These are phyloP conservation scores for Ferrisia virgata DNA, from an alignment of 2,888 invertebrate species.

Conservation along the genomic window DNA sequence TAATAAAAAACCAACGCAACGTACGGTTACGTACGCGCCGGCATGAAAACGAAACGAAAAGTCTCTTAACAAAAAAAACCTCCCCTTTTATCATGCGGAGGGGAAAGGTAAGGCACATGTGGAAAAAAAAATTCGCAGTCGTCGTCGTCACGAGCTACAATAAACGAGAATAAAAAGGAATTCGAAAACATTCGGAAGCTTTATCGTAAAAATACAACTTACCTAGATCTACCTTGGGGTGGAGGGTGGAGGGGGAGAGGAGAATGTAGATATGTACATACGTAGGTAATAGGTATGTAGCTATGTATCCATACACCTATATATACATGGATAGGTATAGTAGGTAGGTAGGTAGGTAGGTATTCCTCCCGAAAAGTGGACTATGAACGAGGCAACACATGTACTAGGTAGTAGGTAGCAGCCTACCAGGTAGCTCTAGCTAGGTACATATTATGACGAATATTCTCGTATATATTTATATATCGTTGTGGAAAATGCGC, in stretches of 20 bases:
- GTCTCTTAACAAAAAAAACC: neutral
- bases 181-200: constrained; percentile 20
- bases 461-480: neutral
- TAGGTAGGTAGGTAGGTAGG: too few species aligned
- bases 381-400: neutral
- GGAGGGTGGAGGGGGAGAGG: neutral
- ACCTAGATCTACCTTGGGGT: neutral
- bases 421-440: too few species aligned
- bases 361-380: neutral
- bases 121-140: neutral
- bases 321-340: too few species aligned
- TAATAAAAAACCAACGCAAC: neutral
- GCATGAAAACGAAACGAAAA: neutral
- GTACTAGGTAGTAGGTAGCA: too few species aligned
- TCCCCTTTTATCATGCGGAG: neutral
- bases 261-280: too few species aligned
- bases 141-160: neutral
- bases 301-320: too few species aligned
- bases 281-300: too few species aligned
- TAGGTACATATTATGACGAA: neutral
- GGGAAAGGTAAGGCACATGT: too few species aligned
- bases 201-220: constrained; percentile 16
- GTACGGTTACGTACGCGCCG: neutral
- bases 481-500: neutral
- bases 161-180: constrained; percentile 27